Percentiles rank a stretch among this genome's conserved stretches.
Conservation (phyloP, 2,888 invertebrate species). For the Diloba caeruleocephala region DNA sequence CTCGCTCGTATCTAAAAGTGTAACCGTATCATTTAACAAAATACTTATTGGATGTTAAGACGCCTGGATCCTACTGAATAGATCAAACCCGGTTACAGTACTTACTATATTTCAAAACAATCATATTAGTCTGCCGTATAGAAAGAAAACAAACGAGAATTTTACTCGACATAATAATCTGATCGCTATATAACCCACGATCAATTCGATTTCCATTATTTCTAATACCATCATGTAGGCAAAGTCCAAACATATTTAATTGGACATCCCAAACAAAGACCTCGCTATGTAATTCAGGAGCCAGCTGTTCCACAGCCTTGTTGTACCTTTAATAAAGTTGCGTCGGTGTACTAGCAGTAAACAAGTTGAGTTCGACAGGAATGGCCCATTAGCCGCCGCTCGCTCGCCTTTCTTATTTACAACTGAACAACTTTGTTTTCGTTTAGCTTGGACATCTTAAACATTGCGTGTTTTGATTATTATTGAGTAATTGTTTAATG, state of each 20-base stretch:
- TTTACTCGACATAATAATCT: too few relatives aligned
- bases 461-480: slow-evolving; percentile 26
- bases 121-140: too few relatives aligned
- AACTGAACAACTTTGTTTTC: slow-evolving; percentile 65
- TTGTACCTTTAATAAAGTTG: slow-evolving; percentile 63
- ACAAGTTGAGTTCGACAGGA: slow-evolving; percentile 67
- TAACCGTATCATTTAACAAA: too few relatives aligned
- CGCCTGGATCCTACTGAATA: too few relatives aligned
- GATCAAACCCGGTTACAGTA: too few relatives aligned
- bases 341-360: slow-evolving; percentile 49
- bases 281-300: slow-evolving; percentile 30
- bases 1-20: too few relatives aligned
- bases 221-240: not conserved
- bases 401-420: slow-evolving; percentile 75
- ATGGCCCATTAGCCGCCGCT: slow-evolving; percentile 76
- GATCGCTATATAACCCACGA: too few relatives aligned
- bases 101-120: too few relatives aligned
- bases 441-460: slow-evolving; percentile 58
- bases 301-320: slow-evolving; percentile 49
- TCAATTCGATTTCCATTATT: too few relatives aligned
- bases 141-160: too few relatives aligned
- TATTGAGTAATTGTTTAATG: not conserved
- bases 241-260: slow-evolving; percentile 13
- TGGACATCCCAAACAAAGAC: slow-evolving; percentile 36
- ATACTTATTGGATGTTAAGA: too few relatives aligned